Base-by-base conservation (phyloP, 2,113 vertebrate species). In the Misgurnus anguillicaudatus region DNA sequence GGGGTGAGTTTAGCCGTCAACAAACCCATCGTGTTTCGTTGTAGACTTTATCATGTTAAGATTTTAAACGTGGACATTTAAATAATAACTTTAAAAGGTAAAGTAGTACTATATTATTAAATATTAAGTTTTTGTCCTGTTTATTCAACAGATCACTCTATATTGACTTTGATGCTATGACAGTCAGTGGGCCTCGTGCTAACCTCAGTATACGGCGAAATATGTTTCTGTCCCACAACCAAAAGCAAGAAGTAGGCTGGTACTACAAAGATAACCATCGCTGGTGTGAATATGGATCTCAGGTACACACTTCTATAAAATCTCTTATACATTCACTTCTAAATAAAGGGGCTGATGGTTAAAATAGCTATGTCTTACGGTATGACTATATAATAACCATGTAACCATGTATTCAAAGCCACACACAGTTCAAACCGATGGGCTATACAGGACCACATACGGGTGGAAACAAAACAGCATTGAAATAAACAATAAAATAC, bases 231-330 rank as follows among this genome's bases (percentile, higher is more conserved):
- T 39, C 83, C 38, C 38, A 3, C 11, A 75, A 82, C 7, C 85
- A 87, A 66, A 62, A 39, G 0, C 83, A 90, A 39, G 85, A 86
- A 4, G 4, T 91, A 0, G 80, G 84, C 48, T 91, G 90, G 90
- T 91, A 89, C 74, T 90, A 86, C 78, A 85, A 79, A 82, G 89
- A 88, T 9, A 79, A 89, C 66, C 57, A n/a, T 38, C 69, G 66
- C 80, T 91, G 90, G 90, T 36, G 81, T 60, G 90, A 91, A 87
- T 90, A 90, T 61, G 90, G 89, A 65, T 41, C 77, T 36, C 76
- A 83, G 83, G 90, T 89, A 64, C 83, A 83, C 5, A 7, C 39
- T 6, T 13, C 19, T 19, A 51, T 6, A 57, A 4, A 24, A 6
- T 55, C 17, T 53, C 17, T 75, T 16, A 45, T 45, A n/a, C n/a